Conservation (phyloP, 2,888 invertebrate species). For the Tenodera sinensis region DNA sequence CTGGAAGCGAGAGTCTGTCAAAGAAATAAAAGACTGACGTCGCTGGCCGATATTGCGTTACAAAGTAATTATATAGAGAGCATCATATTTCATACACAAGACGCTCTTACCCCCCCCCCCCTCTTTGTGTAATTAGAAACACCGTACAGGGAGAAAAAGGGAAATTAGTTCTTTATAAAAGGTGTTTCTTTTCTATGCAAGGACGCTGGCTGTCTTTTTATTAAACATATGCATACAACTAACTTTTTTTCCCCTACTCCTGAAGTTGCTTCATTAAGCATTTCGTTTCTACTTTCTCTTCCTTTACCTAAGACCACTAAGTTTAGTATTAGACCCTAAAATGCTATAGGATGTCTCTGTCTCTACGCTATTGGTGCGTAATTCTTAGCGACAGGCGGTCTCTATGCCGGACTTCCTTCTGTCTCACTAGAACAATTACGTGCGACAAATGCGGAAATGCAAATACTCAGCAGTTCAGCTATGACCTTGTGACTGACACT, state of each 20-base stretch:
- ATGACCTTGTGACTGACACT: no score
- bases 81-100: neutral
- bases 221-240: neutral
- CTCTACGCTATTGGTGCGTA: no score
- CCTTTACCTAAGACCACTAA: no score
- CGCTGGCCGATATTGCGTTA: neutral
- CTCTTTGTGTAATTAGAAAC: neutral
- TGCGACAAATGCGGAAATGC: no score
- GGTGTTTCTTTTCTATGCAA: neutral
- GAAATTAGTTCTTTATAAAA: neutral
- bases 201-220: neutral
- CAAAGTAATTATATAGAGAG: neutral
- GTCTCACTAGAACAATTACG: no score
- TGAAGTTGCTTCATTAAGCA: no score
- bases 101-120: neutral
- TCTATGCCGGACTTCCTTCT: no score
- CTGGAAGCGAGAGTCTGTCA: neutral
- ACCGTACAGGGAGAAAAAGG: neutral
- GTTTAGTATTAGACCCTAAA: no score
- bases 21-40: neutral
- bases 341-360: no score
- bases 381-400: no score
- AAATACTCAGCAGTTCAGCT: no score
- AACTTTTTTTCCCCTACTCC: neutral
- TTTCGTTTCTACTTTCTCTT: no score